phyloP scores from a whole-genome alignment of 2,113 vertebrate genomes.

The Tetrao urogallus region DNA sequence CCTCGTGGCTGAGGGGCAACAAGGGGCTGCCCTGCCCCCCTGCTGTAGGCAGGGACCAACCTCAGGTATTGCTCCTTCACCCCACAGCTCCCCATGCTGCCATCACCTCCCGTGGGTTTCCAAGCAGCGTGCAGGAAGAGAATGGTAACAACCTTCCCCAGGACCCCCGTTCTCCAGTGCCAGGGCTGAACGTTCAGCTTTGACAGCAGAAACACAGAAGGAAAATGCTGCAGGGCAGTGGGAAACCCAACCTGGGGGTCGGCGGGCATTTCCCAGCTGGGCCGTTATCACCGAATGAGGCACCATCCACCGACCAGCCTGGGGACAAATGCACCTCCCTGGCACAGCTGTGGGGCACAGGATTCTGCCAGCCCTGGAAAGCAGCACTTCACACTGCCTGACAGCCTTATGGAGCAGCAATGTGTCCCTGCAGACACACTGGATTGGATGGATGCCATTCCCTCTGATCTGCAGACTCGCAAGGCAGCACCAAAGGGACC shows the following conservation, averaged over 20 bases:
- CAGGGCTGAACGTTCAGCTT: not conserved
- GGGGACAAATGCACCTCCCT: not conserved
- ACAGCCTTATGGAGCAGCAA: not conserved
- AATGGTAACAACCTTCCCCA: not conserved
- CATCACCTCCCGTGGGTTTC: slow-evolving; percentile 75
- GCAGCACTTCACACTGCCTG: slow-evolving; percentile 24
- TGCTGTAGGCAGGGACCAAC: slow-evolving; percentile 39
- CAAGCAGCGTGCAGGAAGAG: slow-evolving; percentile 57
- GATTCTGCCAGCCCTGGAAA: slow-evolving; percentile 21
- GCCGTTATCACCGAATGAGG: not conserved
- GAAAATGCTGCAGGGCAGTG: not conserved
- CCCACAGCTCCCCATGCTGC: slow-evolving; percentile 70
- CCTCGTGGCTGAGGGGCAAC: not conserved
- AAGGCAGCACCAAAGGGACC: not conserved
- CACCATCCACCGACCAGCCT: not conserved
- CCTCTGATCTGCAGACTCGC: not conserved
- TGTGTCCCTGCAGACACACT: too few species aligned
- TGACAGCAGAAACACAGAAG: not conserved
- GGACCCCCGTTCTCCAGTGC: fast-evolving
- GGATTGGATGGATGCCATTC: not conserved
- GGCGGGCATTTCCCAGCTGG: slow-evolving; percentile 2
- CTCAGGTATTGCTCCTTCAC: slow-evolving; percentile 76
- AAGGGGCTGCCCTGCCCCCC: not conserved
- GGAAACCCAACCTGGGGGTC: not conserved
- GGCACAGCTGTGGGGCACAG: not conserved